A percentile compares a stretch with the other conserved stretches of the same genome.
phyloP scores from a whole-genome alignment of 2,113 vertebrate genomes.

The Tragelaphus imberbis region DNA sequence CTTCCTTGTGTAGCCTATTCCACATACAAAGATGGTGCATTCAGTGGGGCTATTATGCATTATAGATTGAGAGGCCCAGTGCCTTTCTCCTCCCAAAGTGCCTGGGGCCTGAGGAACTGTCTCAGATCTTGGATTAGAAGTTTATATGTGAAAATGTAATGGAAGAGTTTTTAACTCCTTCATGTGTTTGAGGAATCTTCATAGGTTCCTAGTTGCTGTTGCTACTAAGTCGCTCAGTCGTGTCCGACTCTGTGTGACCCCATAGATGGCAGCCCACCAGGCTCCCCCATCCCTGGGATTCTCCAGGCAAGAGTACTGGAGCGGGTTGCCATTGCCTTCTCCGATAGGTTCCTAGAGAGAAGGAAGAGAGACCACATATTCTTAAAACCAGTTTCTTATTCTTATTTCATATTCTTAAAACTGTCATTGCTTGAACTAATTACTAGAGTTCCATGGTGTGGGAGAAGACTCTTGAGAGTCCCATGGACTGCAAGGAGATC shows the following conservation, averaged over 20 bases:
- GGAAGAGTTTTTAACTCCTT: background rate
- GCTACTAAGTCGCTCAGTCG: background rate
- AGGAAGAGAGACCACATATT: background rate
- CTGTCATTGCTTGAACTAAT: background rate
- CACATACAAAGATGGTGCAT: background rate
- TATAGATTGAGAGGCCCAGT: rapidly evolving
- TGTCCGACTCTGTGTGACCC: too few relatives aligned
- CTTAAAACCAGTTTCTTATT: background rate
- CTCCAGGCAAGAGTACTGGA: too few relatives aligned
- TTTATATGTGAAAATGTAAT: background rate
- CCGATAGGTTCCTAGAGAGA: background rate
- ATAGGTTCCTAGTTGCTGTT: background rate
- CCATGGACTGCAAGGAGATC: background rate
- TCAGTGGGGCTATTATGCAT: too few relatives aligned
- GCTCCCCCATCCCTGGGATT: too few relatives aligned
- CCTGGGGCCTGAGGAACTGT: background rate
- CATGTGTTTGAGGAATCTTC: background rate
- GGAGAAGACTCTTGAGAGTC: background rate
- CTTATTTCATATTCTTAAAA: background rate
- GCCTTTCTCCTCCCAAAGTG: background rate
- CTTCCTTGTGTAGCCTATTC: background rate
- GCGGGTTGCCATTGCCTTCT: too few relatives aligned
- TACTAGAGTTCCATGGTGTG: background rate
- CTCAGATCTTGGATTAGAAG: background rate
- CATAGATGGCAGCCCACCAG: too few relatives aligned